Conservation (phyloP, 1,140 invertebrate genomes). For the Atta texana region DNA sequence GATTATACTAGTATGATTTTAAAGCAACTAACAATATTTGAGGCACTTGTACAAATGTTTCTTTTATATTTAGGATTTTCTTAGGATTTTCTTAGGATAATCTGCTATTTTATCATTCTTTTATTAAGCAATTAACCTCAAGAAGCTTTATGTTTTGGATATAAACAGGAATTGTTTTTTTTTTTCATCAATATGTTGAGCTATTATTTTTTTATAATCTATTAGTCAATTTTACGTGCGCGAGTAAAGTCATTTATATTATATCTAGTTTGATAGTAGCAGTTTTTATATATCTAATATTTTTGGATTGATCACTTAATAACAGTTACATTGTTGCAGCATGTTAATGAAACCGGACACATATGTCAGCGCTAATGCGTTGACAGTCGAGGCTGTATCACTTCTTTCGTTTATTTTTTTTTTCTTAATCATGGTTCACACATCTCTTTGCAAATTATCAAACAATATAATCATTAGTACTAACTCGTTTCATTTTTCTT, state of each 20-base stretch:
- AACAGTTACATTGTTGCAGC: conserved; percentile 84
- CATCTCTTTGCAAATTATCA: conserved; percentile 53
- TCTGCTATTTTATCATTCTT: conserved; percentile 50
- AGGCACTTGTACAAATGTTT: conserved; percentile 31
- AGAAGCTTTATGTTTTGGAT: conserved; percentile 71
- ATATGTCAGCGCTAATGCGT: conserved; percentile 77
- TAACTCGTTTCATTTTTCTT: conserved; percentile 30
- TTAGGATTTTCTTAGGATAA: conserved; percentile 27
- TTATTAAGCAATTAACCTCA: conserved; percentile 65
- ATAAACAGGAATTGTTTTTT: conserved; percentile 46
- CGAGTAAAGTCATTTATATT: conserved; percentile 50
- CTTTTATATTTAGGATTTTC: conserved; percentile 39
- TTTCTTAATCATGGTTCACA: conserved; percentile 17
- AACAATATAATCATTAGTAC: conserved; percentile 57
- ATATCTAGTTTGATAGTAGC: conserved; percentile 46
- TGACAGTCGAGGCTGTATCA: conserved; percentile 72
- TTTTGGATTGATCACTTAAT: conserved; percentile 76
- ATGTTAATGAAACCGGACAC: conserved; percentile 82
- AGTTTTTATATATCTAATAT: conserved; percentile 48
- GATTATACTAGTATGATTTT: conserved; percentile 16
- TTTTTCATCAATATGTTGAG: not conserved
- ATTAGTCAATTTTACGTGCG: conserved; percentile 35
- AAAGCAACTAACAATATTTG: conserved; percentile 55
- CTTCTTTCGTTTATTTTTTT: conserved; percentile 48
- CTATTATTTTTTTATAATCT: conserved; percentile 17